Conservation (phyloP, 2,888 invertebrate genomes). For the Platerodrilus igneus region DNA sequence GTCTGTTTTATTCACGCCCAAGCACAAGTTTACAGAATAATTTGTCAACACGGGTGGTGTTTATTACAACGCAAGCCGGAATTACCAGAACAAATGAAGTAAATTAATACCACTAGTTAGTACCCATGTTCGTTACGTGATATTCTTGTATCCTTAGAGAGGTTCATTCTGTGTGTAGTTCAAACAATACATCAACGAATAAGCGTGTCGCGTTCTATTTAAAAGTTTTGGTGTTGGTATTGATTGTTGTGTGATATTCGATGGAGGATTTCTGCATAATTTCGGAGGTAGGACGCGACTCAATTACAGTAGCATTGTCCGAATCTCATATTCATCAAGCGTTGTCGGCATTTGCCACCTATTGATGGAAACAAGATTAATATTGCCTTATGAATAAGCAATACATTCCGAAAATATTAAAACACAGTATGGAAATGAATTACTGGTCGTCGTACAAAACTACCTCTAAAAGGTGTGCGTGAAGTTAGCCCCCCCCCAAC, state of each 20-base stretch:
- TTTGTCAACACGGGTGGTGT: slow-evolving; percentile 24
- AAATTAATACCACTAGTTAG: slow-evolving; percentile 38
- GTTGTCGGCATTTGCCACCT: slow-evolving; percentile 17
- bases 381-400: too few relatives aligned
- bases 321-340: slow-evolving; percentile 21
- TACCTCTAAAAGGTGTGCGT: too few relatives aligned
- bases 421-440: too few relatives aligned
- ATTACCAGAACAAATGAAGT: slow-evolving; percentile 36
- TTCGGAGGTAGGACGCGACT: slow-evolving; percentile 28
- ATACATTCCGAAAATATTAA: too few relatives aligned
- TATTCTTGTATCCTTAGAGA: slow-evolving; percentile 27
- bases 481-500: too few relatives aligned
- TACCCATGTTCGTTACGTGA: slow-evolving; percentile 34
- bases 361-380: slow-evolving; percentile 29
- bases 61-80: too few relatives aligned
- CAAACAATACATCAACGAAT: too few relatives aligned
- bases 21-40: too few relatives aligned
- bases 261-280: slow-evolving; percentile 27
- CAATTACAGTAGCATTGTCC: slow-evolving; percentile 33
- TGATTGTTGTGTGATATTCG: slow-evolving; percentile 32
- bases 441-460: too few relatives aligned
- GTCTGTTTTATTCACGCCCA: too few relatives aligned
- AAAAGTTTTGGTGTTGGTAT: slow-evolving; percentile 14
- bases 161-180: too few relatives aligned
- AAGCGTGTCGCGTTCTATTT: background rate